These are phyloP conservation scores for Brassicogethes aeneus DNA, from an alignment of 2,888 invertebrate species.

Conservation along the genomic window DNA sequence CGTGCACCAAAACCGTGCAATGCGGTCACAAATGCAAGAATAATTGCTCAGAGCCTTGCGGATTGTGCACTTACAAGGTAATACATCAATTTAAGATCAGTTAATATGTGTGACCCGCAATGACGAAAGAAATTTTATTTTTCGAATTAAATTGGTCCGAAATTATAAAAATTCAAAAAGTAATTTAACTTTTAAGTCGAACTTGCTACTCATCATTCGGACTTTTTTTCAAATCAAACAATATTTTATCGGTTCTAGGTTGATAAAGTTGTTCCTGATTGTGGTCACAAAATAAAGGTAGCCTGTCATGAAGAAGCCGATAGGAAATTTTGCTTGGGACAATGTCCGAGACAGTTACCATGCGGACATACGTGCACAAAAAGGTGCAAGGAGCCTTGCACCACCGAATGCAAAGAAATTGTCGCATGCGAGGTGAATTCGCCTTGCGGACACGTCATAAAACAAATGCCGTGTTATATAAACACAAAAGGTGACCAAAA, in stretches of 20 bases:
- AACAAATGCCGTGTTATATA: constrained; percentile 16
- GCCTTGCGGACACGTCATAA: constrained; percentile 44
- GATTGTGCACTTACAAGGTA: constrained; percentile 42
- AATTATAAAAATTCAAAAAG: too few species aligned
- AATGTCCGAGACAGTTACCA: constrained; percentile 41
- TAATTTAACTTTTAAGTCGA: too few species aligned
- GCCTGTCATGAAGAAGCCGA: constrained; percentile 37
- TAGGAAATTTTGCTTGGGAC: constrained; percentile 32
- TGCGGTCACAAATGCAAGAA: constrained; percentile 48
- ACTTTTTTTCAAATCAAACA: constrained; percentile 5
- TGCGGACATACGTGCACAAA: constrained; percentile 46
- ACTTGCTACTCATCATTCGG: constrained; percentile 10
- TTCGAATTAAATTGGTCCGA: too few species aligned
- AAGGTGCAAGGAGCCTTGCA: constrained; percentile 39
- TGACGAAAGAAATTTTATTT: constrained; percentile 4
- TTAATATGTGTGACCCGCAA: too few species aligned
- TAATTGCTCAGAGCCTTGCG: constrained; percentile 44
- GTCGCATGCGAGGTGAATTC: constrained; percentile 27
- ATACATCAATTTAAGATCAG: too few species aligned
- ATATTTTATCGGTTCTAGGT: constrained; percentile 33
- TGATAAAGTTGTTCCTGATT: constrained; percentile 37
- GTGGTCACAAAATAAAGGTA: constrained; percentile 40
- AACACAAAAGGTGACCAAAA: too few species aligned
- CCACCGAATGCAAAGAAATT: constrained; percentile 32
- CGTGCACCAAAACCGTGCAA: constrained; percentile 40